Percentiles rank a stretch among this genome's conserved stretches.
Evolutionary conservation across 2,113 vertebrate species (phyloP).

Genomic region (Pygathrix nemaeus): DNA sequence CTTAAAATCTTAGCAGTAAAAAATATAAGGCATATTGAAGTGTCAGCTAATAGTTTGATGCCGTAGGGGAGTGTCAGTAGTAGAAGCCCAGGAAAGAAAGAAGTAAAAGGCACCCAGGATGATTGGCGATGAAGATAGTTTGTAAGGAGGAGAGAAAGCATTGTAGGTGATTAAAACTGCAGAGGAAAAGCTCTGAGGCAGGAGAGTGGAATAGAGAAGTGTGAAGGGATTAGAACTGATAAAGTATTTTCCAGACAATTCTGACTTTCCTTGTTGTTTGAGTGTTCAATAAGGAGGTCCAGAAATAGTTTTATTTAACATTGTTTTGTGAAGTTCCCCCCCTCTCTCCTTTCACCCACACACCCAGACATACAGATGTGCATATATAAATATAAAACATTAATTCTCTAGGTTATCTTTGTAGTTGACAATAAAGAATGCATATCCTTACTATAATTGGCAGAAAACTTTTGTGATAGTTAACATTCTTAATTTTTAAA

Average conservation of each 20-base stretch:
- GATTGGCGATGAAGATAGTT: neutral
- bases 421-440: neutral
- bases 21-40: neutral
- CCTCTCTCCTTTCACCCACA: neutral
- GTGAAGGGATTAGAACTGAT: neutral
- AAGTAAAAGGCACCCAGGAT: neutral
- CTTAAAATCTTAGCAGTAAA: neutral
- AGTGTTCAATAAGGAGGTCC: neutral
- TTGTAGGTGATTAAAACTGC: neutral
- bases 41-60: neutral
- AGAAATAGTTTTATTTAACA: neutral
- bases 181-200: neutral
- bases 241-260: constrained; percentile 16
- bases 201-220: neutral
- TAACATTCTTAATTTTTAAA: constrained; percentile 16
- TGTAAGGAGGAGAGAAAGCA: neutral
- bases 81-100: neutral
- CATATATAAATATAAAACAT: neutral
- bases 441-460: neutral
- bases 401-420: neutral
- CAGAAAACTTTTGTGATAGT: neutral
- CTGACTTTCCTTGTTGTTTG: neutral
- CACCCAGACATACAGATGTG: neutral
- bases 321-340: neutral
- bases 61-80: neutral